phyloP scores from a whole-genome alignment of 2,888 invertebrate species.

The Ceriagrion tenellum region DNA sequence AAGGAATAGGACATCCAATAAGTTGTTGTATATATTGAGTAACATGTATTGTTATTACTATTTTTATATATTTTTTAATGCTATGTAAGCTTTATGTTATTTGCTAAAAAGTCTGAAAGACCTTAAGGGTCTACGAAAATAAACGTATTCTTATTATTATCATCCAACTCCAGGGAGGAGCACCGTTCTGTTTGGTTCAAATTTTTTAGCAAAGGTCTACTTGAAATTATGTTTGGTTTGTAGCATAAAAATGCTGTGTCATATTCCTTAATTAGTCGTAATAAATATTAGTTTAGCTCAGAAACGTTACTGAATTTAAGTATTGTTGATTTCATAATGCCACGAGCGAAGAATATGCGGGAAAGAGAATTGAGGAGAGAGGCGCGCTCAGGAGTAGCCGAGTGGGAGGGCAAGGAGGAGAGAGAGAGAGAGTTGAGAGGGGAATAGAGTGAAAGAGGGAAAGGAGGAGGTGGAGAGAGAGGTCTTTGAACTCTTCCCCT shows the following conservation, averaged over 20 bases:
- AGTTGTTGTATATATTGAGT: no score
- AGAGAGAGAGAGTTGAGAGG: background rate
- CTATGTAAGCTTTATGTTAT: no score
- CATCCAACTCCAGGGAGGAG: no score
- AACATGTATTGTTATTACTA: no score
- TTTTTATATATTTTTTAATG: no score
- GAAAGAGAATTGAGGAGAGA: background rate
- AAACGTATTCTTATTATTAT: no score
- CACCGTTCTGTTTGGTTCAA: no score
- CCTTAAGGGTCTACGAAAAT: no score
- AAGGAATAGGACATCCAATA: no score
- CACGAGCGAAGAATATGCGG: background rate
- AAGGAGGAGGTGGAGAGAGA: background rate
- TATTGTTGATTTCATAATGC: background rate
- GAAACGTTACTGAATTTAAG: background rate
- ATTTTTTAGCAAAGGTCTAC: no score
- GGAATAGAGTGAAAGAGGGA: conserved; percentile 29
- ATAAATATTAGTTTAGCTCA: background rate
- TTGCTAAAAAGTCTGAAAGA: no score
- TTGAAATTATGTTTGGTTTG: background rate
- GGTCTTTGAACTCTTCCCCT: conserved; percentile 51
- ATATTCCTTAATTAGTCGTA: background rate
- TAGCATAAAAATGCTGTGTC: background rate
- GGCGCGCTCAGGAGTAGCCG: background rate
- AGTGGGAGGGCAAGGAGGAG: background rate